phyloP scores from a whole-genome alignment of 2,888 invertebrate genomes.

The Noctua janthina region DNA sequence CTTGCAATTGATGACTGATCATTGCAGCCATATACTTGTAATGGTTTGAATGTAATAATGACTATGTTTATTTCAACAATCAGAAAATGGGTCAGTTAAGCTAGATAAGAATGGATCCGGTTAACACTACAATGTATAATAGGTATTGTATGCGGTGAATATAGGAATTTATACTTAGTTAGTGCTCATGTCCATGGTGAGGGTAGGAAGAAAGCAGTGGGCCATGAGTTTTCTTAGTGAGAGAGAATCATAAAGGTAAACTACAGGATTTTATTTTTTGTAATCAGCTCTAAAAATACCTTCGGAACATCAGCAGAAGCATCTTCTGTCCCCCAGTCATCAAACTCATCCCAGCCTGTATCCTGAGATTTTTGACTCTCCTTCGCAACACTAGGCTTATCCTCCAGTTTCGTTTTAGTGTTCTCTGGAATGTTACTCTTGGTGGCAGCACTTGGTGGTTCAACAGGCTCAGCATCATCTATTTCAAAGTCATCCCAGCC shows the following conservation, averaged over 20 bases:
- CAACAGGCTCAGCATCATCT: constrained; percentile 76
- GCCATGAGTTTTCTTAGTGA: neutral
- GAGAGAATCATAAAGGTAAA: neutral
- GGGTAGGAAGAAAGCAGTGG: neutral
- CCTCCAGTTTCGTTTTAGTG: constrained; percentile 15
- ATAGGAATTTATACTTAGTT: neutral
- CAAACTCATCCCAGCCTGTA: constrained; percentile 89
- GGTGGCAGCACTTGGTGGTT: constrained; percentile 19
- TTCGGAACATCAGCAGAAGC: constrained; percentile 57
- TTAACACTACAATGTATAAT: neutral
- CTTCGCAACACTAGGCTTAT: constrained; percentile 40
- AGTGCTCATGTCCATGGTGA: neutral
- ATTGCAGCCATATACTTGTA: neutral
- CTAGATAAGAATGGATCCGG: neutral
- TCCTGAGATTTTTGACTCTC: constrained; percentile 76
- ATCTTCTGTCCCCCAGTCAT: constrained; percentile 85
- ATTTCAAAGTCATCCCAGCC: constrained; percentile 89
- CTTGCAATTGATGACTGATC: neutral
- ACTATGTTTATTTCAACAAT: neutral
- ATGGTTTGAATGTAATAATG: neutral
- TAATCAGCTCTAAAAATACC: constrained; percentile 55
- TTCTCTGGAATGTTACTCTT: constrained; percentile 31
- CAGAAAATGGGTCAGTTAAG: neutral
- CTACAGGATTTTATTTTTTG: neutral
- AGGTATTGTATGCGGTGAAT: neutral